These are phyloP conservation scores for Luffia ferchaultella DNA, from an alignment of 2,888 invertebrate species.

Conservation along the genomic window DNA sequence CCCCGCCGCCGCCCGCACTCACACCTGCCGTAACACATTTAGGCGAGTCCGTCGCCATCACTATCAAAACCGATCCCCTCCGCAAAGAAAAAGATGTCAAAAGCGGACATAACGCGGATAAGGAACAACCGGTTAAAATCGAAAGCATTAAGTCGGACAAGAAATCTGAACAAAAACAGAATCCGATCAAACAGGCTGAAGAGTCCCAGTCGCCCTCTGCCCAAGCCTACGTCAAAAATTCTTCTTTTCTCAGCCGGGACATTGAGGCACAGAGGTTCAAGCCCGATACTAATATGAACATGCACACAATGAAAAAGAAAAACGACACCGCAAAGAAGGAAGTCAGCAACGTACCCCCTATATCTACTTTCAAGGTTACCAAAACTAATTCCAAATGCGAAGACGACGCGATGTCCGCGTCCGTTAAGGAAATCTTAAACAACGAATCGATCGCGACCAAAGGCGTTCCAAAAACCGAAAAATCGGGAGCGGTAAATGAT, in stretches of 20 bases:
- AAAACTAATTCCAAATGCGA: constrained; percentile 2
- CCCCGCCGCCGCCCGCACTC: neutral
- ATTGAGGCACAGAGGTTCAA: constrained; percentile 34
- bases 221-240: constrained; percentile 35
- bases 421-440: constrained; percentile 13
- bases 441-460: constrained; percentile 24
- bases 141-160: constrained; percentile 7
- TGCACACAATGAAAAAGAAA: constrained; percentile 2
- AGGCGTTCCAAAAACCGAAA: constrained; percentile 27
- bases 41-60: constrained; percentile 19
- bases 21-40: constrained; percentile 9
- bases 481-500: constrained; percentile 5
- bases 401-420: neutral
- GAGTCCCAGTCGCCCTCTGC: neutral
- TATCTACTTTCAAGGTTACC: constrained; percentile 13
- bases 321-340: constrained; percentile 1
- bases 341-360: constrained; percentile 16
- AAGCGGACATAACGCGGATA: constrained; percentile 5
- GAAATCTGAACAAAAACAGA: neutral
- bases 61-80: constrained; percentile 17
- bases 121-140: constrained; percentile 15
- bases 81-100: constrained; percentile 7
- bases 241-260: constrained; percentile 40
- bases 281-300: constrained; percentile 6
- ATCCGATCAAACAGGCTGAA: neutral